Evolutionary conservation across 2,888 invertebrate species (phyloP), one percentile per base, ranked within the genome.

Genomic region (Coronaproctus castanopsis): DNA sequence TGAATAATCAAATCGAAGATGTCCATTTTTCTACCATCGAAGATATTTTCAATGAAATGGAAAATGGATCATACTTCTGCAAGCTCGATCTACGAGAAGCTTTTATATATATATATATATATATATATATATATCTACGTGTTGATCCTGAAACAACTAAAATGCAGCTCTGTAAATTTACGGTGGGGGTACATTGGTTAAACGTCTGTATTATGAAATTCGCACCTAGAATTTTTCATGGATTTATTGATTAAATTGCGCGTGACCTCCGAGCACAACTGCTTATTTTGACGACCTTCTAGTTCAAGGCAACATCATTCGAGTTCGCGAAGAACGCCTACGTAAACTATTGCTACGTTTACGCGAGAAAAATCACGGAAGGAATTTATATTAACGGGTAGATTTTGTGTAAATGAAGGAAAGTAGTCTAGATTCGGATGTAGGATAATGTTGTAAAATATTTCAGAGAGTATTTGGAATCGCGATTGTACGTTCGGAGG

Each of bases 1-100:
- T 68, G 10, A 67, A 68, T 59, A 60, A 61, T 48, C 55, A 53
- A 57, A 58, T 68, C 5, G 54, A 61, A 49, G 63, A 66, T 53
- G 57, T 57, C n/a, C 21, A 36, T 51, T 50, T 52, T n/a, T n/a
- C 57, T 24, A 22, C 57, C 36, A 54, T 53, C 21, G 23, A 58
- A 58, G 54, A 54, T 36, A 48, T 53, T 20, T 54, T 58, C 22
- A n/a, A 5, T 18, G 62, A 64, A 58, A 57, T 67, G 58, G 57
- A 58, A 51, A 59, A 63, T 49, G 61, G 57, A 10, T 59, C 58
- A 61, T 63, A 65, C 52, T 66, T 65, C 57, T 65, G 55, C 22
- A 52, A 49, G 57, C 1, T 63, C 48, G 52, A 61, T 57, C 22
- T 62, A 24, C 24, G 21, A 59, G 24, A 64, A 55, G 57, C 58